Evolutionary conservation across 2,113 vertebrate species (phyloP).

Genomic region (Tylochromis polylepis): DNA sequence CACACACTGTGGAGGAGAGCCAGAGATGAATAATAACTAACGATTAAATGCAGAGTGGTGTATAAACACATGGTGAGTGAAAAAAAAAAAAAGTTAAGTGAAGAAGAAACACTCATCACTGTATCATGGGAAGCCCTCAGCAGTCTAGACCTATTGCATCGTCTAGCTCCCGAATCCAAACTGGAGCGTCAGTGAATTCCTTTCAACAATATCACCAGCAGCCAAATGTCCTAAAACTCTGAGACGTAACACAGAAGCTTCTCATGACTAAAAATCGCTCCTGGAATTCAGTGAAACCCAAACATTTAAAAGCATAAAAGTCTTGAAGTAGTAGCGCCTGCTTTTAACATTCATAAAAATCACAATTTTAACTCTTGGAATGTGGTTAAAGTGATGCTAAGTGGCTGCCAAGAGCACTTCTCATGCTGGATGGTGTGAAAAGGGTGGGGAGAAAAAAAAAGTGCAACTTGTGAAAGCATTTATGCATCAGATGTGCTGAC

Average conservation of each 20-base stretch:
- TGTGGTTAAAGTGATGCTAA: slow-evolving; percentile 10
- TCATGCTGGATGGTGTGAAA: not conserved
- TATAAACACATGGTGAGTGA: not conserved
- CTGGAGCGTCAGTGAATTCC: not conserved
- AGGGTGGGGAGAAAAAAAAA: not conserved
- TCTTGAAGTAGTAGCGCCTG: not conserved
- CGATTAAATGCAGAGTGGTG: not conserved
- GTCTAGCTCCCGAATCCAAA: not conserved
- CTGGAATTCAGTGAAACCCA: not conserved
- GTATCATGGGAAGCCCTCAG: not conserved
- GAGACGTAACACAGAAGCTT: not conserved
- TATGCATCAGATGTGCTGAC: slow-evolving; percentile 48
- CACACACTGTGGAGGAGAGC: not conserved
- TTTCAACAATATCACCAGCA: not conserved
- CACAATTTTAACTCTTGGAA: not conserved
- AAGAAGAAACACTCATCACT: not conserved
- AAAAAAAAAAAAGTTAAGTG: not conserved
- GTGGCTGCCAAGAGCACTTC: slow-evolving; percentile 24
- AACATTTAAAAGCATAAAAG: not conserved
- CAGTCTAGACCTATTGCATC: not conserved
- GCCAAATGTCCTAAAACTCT: not conserved
- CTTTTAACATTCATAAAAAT: not conserved
- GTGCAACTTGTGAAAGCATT: slow-evolving; percentile 1
- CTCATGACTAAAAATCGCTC: not conserved
- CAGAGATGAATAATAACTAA: not conserved